Evolutionary conservation across 2,888 invertebrate species (phyloP), one percentile per base, ranked within the genome.

Genomic region (Ormyrus labotus): DNA sequence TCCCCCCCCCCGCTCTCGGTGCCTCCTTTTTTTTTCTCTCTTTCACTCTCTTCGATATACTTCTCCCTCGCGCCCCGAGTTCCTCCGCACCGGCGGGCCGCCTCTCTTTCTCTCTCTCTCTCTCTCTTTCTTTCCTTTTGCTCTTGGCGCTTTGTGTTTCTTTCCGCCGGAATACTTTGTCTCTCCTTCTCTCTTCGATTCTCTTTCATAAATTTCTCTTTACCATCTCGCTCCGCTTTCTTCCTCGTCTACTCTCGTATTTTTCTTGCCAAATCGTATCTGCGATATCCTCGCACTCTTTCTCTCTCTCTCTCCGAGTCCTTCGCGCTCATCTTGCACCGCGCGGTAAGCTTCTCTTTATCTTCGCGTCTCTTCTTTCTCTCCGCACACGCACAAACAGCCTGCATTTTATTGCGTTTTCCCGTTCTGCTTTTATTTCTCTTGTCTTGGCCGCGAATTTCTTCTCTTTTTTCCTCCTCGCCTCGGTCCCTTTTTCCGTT

Each of bases 201-300:
- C 60, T 65, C 65, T 48, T 74, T 63, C 68, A 64, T 78, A 67
- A 69, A 76, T 72, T 81, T 78, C 67, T 75, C 67, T 81, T 75
- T 63, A 72, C 51, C 63, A 58, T 78, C 64, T 50, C 11, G 6
- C 34, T 48, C 55, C 34, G 50, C 53, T 57, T 47, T 61, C 13
- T 65, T 50, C 13, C 19, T 50, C 68, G 34, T 47, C 68, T 65
- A 19, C 61, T 64, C 64, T 73, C 69, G 58, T 74, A 74, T 74
- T 75, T 79, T 79, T 74, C 74, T 57, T 47, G 10, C 51, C 50
- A 6, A 47, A 60, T 55, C 8, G 64, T 51, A 13, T n/a, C 71
- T 34, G 13, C 70, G 2, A 34, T 34, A 34, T 64, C 71, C 45
- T 11, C 5, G 63, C 50, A 50, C 6, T 63, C 57, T 47, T 34